Base-by-base conservation (phyloP, 1,140 invertebrate genomes). In the Whitmania pigra region DNA sequence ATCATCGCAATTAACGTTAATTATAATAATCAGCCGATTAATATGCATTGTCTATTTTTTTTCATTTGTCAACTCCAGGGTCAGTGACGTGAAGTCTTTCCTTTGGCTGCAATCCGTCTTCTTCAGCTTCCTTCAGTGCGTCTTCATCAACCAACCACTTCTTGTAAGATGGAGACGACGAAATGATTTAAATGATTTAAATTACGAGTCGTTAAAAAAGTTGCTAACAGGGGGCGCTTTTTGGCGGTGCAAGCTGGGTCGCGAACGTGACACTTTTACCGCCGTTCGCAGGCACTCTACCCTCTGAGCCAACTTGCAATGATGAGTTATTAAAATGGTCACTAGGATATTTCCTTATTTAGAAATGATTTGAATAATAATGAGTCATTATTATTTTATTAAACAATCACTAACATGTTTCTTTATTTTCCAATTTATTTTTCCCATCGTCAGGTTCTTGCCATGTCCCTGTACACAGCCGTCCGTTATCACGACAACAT, bases 31-130 rank as follows among this genome's bases (percentile, higher is more conserved):
- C 67, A 31, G 15, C 67, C 11, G 0, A 29, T 29, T 29, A 7
- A 22, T 63, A 63, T 63, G 11, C 22, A 25, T 63, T 11, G 18
- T 63, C 22, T 57, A 4, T 57, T 57, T 25, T 20, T 57, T 20
- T n/a, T 57, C 54, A 57, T 57, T 57, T 9, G 54, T 63, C 57
- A 17, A 2, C 57, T 1, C 29, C 73, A 79, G 79, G 67, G 80
- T 82, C 77, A 79, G 80, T 13, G 73, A 73, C 6, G 75, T 75
- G 17, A 79, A 78, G 71, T 78, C 78, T 60, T 76, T 78, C 0
- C 75, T 78, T 72, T 82, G 81, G 81, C 63, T 82, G 40, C 80
- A 82, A 76, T 80, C 80, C 17, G 72, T 82, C 6, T 80, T 81
- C 75, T 79, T 82, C 75, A 80, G 78, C 71, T 75, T 80, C 27